A percentile compares a stretch with the other conserved stretches of the same genome.
Conservation (phyloP, 2,797 vertebrate genomes). For the Catamblyrhynchus diadema region DNA sequence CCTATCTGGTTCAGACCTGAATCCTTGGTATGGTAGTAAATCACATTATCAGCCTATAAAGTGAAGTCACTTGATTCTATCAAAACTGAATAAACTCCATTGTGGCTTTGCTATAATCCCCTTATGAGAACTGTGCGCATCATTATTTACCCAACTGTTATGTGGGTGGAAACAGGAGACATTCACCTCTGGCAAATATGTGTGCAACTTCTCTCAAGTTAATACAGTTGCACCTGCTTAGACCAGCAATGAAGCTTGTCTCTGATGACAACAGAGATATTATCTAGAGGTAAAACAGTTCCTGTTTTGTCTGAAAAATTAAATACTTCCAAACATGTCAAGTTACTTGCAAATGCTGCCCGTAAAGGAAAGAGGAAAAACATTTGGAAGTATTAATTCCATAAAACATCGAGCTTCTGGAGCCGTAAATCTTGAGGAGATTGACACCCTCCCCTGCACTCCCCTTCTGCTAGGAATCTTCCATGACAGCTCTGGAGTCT, state of each 20-base stretch:
- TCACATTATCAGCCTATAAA: slow-evolving; percentile 45
- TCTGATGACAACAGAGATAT: slow-evolving; percentile 21
- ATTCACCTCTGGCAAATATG: slow-evolving; percentile 20
- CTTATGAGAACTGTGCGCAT: slow-evolving; percentile 42
- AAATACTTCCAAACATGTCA: slow-evolving; percentile 23
- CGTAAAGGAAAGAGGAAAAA: not conserved
- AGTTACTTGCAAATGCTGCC: not conserved
- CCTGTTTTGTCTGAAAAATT: slow-evolving; percentile 30
- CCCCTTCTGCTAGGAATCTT: not conserved
- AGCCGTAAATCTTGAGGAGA: not conserved
- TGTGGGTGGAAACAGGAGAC: slow-evolving; percentile 59
- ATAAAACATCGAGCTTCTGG: not conserved
- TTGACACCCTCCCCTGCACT: not conserved
- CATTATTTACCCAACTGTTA: slow-evolving; percentile 60
- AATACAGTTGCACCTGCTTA: slow-evolving; percentile 22
- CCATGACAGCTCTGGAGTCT: not conserved
- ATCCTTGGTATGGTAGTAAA: not conserved
- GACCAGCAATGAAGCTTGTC: not conserved
- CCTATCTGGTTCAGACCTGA: slow-evolving; percentile 24
- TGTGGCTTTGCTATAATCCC: slow-evolving; percentile 52
- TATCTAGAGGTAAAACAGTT: slow-evolving; percentile 40
- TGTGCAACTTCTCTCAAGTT: not conserved
- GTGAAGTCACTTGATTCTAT: slow-evolving; percentile 54
- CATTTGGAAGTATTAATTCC: not conserved
- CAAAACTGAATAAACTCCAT: slow-evolving; percentile 57